Evolutionary conservation across 1,140 invertebrate genomes (phyloP), one percentile per base, ranked within the genome.

Genomic region (Ips typographus): DNA sequence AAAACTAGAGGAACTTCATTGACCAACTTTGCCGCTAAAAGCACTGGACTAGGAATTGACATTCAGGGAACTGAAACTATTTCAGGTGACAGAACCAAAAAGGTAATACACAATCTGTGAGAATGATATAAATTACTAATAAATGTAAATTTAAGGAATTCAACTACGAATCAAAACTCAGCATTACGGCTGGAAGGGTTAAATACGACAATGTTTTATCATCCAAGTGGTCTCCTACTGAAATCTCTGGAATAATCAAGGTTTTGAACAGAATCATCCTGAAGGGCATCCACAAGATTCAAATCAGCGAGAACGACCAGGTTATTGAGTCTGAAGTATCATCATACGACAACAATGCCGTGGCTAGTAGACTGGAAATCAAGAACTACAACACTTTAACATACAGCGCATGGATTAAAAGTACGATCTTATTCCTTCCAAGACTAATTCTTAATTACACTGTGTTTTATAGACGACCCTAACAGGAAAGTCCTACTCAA

Each of bases 381-480:
- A 85, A 84, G 57, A 83, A 86, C 69, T 84, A 79, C 72, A 85
- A 87, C 42, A 84, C 81, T 58, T 82, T 87, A 63, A 84, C 85
- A 42, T 83, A 84, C 71, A 80, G 78, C 22, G 4, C 4, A n/a
- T 56, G n/a, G 53, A 37, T 6, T 2, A 37, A 56, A 6, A 56
- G 44, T 49, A 49, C 7, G 44, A 49, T 22, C 3, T 22, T 49
- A 49, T 49, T 49, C 22, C 44, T 49, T 49, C 22, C 1, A 49
- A 49, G 22, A 49, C 22, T 22, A 22, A 22, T 49, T 49, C 44
- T 8, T 3, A 49, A 49, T 49, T 49, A 22, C 44, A 49, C 7
- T 49, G 44, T 22, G 44, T 49, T 60, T 72, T 73, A 60, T 56
- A 83, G 83, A 80, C 2, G 80, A 80, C 4, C 83, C 83, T 1